Evolutionary conservation across 1,140 invertebrate genomes (phyloP).

Genomic region (Phymorhynchus buccinoides): DNA sequence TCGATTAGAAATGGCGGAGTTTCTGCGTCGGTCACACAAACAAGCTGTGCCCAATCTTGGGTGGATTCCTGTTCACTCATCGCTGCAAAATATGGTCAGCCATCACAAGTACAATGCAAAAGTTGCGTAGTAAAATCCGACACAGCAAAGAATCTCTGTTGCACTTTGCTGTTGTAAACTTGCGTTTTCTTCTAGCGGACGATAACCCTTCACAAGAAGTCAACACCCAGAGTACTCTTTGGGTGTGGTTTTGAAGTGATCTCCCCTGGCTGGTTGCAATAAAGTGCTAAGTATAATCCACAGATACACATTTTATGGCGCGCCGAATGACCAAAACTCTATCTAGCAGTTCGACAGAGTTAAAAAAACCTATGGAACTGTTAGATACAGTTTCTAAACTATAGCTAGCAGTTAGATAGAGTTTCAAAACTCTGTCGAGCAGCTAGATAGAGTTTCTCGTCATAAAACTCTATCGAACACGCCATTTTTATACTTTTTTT

Average conservation of each 20-base stretch:
- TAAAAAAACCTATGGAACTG: no score
- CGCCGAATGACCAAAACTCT: no score
- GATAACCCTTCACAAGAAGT: neutral
- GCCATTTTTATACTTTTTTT: no score
- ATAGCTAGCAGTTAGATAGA: no score
- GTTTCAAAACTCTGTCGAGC: no score
- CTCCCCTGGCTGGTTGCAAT: constrained; percentile 2
- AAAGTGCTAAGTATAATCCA: no score
- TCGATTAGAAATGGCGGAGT: constrained; percentile 52
- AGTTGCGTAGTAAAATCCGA: neutral
- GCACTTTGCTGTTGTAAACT: neutral
- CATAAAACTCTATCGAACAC: no score
- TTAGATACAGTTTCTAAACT: no score
- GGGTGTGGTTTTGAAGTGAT: neutral
- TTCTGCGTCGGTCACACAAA: constrained; percentile 62
- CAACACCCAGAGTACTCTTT: neutral
- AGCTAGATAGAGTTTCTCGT: no score
- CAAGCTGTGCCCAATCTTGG: constrained; percentile 62
- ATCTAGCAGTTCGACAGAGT: no score
- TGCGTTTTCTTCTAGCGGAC: neutral
- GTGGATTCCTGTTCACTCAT: constrained; percentile 12
- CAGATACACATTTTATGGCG: no score
- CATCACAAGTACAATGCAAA: no score
- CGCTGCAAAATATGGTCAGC: neutral
- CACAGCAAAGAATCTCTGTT: neutral